Conservation (phyloP, 2,797 vertebrate genomes). For the Anisognathus igniventris region DNA sequence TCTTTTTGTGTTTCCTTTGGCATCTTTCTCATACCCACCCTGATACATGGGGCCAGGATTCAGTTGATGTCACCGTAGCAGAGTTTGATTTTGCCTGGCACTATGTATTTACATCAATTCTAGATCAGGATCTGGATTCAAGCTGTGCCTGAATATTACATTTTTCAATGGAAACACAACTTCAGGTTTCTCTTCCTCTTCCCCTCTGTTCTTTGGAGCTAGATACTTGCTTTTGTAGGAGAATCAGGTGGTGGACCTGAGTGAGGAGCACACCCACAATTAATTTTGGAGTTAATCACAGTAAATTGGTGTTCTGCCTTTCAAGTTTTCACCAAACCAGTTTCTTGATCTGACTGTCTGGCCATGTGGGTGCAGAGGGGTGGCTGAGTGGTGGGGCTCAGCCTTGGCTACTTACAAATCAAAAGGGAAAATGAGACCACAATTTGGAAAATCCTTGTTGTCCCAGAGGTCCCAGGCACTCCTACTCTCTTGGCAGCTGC, state of each 20-base stretch:
- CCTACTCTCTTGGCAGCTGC: neutral
- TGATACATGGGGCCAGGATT: neutral
- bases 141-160: rapidly evolving
- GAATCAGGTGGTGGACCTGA: neutral
- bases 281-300: neutral
- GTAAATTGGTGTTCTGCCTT: neutral
- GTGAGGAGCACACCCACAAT: neutral
- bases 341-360: rapidly evolving
- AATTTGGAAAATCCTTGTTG: neutral
- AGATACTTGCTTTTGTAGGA: neutral
- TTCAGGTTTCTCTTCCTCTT: neutral
- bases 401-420: neutral
- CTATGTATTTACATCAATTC: neutral
- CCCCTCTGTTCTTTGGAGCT: neutral
- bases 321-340: neutral
- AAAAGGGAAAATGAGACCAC: neutral
- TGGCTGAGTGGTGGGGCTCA: rapidly evolving
- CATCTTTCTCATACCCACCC: neutral
- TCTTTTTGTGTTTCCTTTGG: neutral
- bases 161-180: neutral
- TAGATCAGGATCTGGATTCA: neutral
- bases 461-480: neutral
- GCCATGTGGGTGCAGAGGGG: rapidly evolving
- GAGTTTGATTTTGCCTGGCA: neutral
- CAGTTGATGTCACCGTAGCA: neutral